phyloP scores from a whole-genome alignment of 2,888 invertebrate species.

The Carterocephalus palaemon region DNA sequence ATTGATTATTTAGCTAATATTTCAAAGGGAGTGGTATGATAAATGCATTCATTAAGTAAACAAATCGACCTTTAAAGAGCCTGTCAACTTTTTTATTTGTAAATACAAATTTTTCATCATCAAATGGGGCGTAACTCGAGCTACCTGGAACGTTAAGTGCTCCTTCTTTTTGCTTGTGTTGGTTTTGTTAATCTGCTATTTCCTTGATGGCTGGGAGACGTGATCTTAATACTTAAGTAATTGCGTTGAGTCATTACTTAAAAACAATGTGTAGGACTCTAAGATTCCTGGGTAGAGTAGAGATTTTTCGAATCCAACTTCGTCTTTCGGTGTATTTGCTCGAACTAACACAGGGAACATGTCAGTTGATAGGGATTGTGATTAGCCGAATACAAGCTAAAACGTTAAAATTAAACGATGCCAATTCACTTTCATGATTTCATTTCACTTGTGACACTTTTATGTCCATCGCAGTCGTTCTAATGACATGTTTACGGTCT shows the following conservation, averaged over 20 bases:
- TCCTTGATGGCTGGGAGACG: constrained; percentile 19
- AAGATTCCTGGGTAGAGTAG: too few species aligned
- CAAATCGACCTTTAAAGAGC: constrained; percentile 21
- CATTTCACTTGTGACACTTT: constrained; percentile 27
- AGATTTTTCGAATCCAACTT: too few species aligned
- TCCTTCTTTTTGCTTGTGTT: constrained; percentile 31
- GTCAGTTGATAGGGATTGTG: too few species aligned
- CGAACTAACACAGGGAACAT: too few species aligned
- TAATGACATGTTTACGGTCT: constrained; percentile 33
- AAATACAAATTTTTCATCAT: constrained; percentile 24
- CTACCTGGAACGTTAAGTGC: constrained; percentile 32
- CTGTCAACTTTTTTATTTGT: constrained; percentile 10
- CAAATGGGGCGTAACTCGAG: constrained; percentile 34
- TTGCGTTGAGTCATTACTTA: constrained; percentile 19
- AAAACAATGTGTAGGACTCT: too few species aligned
- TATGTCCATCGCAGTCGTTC: constrained; percentile 29
- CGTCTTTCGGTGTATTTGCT: too few species aligned
- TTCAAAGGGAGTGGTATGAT: neutral
- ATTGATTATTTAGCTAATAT: constrained; percentile 6
- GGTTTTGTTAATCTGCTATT: constrained; percentile 24
- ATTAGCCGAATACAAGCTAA: too few species aligned
- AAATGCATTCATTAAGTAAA: constrained; percentile 26
- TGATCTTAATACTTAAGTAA: constrained; percentile 17
- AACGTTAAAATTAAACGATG: constrained; percentile 2
- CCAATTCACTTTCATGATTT: neutral